phyloP scores from a whole-genome alignment of 1,140 invertebrate species.

The Hormaphis cornu region DNA sequence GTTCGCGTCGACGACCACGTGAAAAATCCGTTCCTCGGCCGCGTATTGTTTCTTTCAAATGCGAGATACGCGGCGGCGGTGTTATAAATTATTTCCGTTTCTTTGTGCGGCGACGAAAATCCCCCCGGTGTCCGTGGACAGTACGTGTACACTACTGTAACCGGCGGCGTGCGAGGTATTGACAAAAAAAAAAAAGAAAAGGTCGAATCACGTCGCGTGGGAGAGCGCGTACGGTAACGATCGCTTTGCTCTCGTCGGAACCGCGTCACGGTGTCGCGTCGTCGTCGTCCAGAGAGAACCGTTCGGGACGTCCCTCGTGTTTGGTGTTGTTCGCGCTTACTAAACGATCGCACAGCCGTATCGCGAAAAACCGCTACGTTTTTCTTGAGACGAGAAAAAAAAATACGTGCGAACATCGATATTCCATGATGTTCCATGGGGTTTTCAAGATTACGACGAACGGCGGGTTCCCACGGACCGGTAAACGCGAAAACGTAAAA shows the following conservation, averaged over 20 bases:
- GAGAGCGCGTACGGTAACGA: neutral
- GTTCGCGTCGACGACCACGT: neutral
- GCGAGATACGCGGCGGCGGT: neutral
- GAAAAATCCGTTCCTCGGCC: constrained; percentile 24
- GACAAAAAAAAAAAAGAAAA: constrained; percentile 4
- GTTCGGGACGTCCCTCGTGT: too few relatives aligned
- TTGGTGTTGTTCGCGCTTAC: too few relatives aligned
- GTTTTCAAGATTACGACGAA: too few relatives aligned
- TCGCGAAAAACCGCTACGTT: too few relatives aligned
- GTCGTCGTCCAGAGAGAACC: neutral
- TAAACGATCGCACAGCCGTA: too few relatives aligned
- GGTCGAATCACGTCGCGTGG: constrained; percentile 21
- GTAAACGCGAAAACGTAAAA: too few relatives aligned
- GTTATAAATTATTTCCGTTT: constrained; percentile 32
- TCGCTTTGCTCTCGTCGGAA: constrained; percentile 20
- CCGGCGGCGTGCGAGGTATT: neutral
- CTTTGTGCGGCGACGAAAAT: constrained; percentile 16
- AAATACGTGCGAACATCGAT: too few relatives aligned
- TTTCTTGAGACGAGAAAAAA: too few relatives aligned
- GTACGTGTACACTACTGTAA: neutral
- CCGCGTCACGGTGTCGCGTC: constrained; percentile 16
- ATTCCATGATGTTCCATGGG: too few relatives aligned
- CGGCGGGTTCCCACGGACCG: too few relatives aligned
- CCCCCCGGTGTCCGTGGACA: constrained; percentile 5
- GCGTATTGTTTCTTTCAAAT: constrained; percentile 20